Base-by-base conservation (phyloP, 2,888 invertebrate species). In the Allacma fusca region DNA sequence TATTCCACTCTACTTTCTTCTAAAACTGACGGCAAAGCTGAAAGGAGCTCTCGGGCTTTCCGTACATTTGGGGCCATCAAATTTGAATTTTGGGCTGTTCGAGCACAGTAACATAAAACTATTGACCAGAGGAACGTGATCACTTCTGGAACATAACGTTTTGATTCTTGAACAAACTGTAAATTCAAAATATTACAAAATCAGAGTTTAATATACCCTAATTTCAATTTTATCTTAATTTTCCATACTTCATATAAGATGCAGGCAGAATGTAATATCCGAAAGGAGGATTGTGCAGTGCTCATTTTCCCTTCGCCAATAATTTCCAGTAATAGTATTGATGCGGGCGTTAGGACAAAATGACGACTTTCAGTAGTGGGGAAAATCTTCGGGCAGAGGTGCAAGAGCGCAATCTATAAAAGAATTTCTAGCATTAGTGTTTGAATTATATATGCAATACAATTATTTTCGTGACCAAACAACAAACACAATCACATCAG, bases 281-380 rank as follows among this genome's bases (percentile, higher is more conserved):
- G 24, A 23, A 70, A 65, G 9, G 64, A 23, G 12, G 50, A 21
- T 16, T 71, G 59, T 12, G 65, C n/a, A 1, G 71, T 77, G n/a
- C 0, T 43, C 23, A 70, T 62, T 77, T 77, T 77, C 16, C 71
- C 64, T 29, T 70, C 19, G 19, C 62, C 59, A 12, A 77, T 77
- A 28, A 23, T 24, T 24, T 65, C 40, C 21, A 71, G 26, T n/a
- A 71, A 34, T 16, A 71, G 62, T 26, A 59, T 77, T 7, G 70
- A 34, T 1, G 72, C 65, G n/a, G 96, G 96, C 19, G 94, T 94
- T n/a, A 93, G 92, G 2, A 97, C 91, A 0, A 92, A 92, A 89
- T 98, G 97, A 59, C 92, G 89, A 86, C 93, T 95, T 87, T 98
- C 97, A 0, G 97, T 96, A 0, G 96, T 92, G 0, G 97, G 93